phyloP scores from a whole-genome alignment of 1,140 invertebrate species.

The Scaptomyza hsui region DNA sequence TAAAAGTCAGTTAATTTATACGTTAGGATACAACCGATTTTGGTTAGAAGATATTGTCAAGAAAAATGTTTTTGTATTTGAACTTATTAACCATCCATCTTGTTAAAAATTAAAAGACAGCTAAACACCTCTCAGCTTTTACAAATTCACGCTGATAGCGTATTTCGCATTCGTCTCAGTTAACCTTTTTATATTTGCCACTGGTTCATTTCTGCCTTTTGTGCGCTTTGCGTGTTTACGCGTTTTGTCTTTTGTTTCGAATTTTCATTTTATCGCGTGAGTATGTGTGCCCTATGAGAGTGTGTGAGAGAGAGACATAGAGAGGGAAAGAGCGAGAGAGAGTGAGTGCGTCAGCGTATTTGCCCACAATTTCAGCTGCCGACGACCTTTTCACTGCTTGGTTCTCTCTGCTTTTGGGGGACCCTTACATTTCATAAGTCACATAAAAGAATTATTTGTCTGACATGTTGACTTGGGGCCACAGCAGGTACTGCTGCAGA shows the following conservation, averaged over 20 bases:
- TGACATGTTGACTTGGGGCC: slow-evolving; percentile 57
- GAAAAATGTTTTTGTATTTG: too few species aligned
- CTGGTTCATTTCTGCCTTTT: slow-evolving; percentile 11
- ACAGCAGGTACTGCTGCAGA: slow-evolving; percentile 35
- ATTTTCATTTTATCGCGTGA: slow-evolving; percentile 44
- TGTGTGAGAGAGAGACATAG: neutral
- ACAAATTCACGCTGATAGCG: slow-evolving; percentile 7
- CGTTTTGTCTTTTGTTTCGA: slow-evolving; percentile 71
- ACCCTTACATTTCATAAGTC: slow-evolving; percentile 65
- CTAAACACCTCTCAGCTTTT: too few species aligned
- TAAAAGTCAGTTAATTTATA: too few species aligned
- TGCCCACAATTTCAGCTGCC: slow-evolving; percentile 33
- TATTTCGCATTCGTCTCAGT: slow-evolving; percentile 25
- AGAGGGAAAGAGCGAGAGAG: neutral
- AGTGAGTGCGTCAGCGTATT: slow-evolving; percentile 46
- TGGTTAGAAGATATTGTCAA: too few species aligned
- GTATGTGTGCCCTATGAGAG: neutral
- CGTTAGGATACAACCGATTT: too few species aligned
- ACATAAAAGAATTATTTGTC: slow-evolving; percentile 70
- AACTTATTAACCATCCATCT: too few species aligned
- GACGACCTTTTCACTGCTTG: slow-evolving; percentile 22
- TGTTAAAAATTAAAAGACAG: too few species aligned
- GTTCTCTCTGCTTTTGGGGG: slow-evolving; percentile 20
- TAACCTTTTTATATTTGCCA: neutral
- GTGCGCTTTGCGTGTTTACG: slow-evolving; percentile 65